A percentile compares a stretch with the other conserved stretches of the same genome.
These are phyloP conservation scores for Holacanthus passer DNA, from an alignment of 2,113 vertebrate species.

Conservation along the genomic window DNA sequence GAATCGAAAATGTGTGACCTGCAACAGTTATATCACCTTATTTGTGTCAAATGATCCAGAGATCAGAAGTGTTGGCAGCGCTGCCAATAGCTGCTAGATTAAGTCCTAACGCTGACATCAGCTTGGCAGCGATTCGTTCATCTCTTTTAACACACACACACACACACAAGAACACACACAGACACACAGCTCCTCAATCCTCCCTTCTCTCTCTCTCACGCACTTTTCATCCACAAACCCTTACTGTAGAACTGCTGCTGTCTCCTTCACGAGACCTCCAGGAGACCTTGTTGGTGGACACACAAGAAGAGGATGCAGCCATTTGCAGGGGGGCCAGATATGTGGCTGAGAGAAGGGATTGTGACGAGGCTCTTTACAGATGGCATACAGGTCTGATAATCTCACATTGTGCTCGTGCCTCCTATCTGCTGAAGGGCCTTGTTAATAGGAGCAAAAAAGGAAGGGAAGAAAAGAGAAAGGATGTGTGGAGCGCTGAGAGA, in stretches of 20 bases:
- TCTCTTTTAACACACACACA: slow-evolving; percentile 19
- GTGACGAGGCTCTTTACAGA: slow-evolving; percentile 59
- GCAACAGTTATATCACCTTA: background rate
- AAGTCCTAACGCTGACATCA: slow-evolving; percentile 54
- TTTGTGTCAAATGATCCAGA: slow-evolving; percentile 41
- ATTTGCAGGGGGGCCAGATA: slow-evolving; percentile 52
- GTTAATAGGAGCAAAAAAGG: slow-evolving; percentile 7
- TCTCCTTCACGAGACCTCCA: slow-evolving; percentile 24
- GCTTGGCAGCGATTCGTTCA: slow-evolving; percentile 31
- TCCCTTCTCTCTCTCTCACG: background rate
- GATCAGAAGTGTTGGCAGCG: slow-evolving; percentile 33
- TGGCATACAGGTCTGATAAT: slow-evolving; percentile 52
- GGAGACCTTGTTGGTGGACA: slow-evolving; percentile 43
- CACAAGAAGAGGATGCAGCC: slow-evolving; percentile 5
- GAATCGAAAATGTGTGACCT: background rate
- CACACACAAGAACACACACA: background rate
- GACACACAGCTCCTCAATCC: slow-evolving; percentile 2
- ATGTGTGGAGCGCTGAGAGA: background rate
- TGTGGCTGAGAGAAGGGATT: slow-evolving; percentile 56
- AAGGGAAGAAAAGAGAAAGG: background rate
- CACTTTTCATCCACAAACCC: slow-evolving; percentile 10
- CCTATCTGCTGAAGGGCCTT: slow-evolving; percentile 24
- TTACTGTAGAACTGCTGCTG: background rate
- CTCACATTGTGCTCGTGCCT: slow-evolving; percentile 31
- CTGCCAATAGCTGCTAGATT: slow-evolving; percentile 34